A percentile compares a stretch with the other conserved stretches of the same genome.
Conservation (phyloP, 2,888 invertebrate species). For the Emesis furor region DNA sequence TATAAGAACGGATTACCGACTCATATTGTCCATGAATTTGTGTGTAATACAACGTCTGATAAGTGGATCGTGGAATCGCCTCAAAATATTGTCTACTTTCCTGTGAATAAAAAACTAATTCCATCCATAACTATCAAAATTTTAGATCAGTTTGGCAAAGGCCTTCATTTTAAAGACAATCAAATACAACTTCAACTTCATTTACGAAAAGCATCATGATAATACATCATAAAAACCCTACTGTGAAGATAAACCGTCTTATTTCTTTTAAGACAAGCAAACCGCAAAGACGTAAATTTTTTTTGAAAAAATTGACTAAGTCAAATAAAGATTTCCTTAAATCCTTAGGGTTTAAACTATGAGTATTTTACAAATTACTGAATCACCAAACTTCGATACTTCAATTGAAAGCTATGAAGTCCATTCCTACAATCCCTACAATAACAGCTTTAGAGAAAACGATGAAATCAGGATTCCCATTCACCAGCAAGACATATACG, state of each 20-base stretch:
- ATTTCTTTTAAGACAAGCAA: slow-evolving; percentile 14
- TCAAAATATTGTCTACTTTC: slow-evolving; percentile 1
- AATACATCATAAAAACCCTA: background rate
- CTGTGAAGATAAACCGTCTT: background rate
- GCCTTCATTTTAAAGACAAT: too few species aligned
- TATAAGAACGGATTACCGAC: background rate
- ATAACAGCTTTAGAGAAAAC: slow-evolving; percentile 53
- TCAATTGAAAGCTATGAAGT: slow-evolving; percentile 61
- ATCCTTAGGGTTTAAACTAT: slow-evolving; percentile 54
- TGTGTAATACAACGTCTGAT: background rate
- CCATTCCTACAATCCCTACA: slow-evolving; percentile 63
- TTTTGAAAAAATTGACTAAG: slow-evolving; percentile 39
- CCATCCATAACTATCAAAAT: background rate
- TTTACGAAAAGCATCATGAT: background rate
- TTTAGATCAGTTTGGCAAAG: background rate
- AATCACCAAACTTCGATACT: slow-evolving; percentile 49
- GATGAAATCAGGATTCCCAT: slow-evolving; percentile 6
- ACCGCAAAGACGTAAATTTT: slow-evolving; percentile 38
- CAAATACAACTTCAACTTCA: background rate
- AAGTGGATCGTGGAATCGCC: background rate
- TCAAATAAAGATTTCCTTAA: slow-evolving; percentile 49
- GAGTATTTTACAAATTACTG: slow-evolving; percentile 53
- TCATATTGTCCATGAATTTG: background rate
- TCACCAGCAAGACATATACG: background rate
- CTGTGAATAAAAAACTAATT: background rate